Percentiles rank a stretch among this genome's conserved stretches.
Conservation (phyloP, 2,888 invertebrate species). For the Tenthredo notha region DNA sequence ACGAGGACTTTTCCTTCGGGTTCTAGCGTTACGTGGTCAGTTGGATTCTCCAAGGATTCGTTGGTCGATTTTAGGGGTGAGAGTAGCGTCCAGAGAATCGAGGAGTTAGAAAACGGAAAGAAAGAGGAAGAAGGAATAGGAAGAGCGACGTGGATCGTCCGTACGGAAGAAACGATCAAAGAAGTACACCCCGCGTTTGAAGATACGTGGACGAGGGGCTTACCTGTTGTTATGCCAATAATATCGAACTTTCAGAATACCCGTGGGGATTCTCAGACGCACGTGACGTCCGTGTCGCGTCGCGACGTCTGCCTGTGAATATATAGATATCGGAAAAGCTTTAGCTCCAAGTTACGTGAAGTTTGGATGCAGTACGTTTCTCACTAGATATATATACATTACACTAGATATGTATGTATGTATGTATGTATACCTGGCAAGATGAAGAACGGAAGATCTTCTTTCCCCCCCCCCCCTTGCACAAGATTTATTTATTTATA, state of each 20-base stretch:
- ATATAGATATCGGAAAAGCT: not conserved
- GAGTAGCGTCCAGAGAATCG: slow-evolving; percentile 13
- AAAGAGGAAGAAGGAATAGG: slow-evolving; percentile 17
- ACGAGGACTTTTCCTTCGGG: slow-evolving; percentile 35
- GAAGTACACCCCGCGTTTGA: slow-evolving; percentile 37
- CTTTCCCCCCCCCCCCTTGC: too few species aligned
- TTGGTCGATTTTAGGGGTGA: slow-evolving; percentile 14
- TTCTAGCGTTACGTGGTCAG: slow-evolving; percentile 45
- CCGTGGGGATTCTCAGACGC: slow-evolving; percentile 20
- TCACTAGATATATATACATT: too few species aligned
- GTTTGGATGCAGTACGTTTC: not conserved
- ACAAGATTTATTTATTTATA: not conserved
- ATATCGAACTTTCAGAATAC: slow-evolving; percentile 41
- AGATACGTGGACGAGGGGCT: slow-evolving; percentile 60
- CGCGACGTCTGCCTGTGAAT: not conserved
- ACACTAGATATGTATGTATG: too few species aligned
- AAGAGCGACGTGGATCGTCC: slow-evolving; percentile 54
- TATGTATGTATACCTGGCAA: not conserved
- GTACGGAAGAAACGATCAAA: slow-evolving; percentile 54
- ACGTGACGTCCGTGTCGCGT: not conserved
- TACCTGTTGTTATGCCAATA: slow-evolving; percentile 62
- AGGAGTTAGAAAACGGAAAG: not conserved
- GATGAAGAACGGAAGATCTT: not conserved
- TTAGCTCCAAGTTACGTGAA: not conserved
- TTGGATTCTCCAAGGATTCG: slow-evolving; percentile 50